phyloP scores from a whole-genome alignment of 2,113 vertebrate species.

The Diglossa brunneiventris region DNA sequence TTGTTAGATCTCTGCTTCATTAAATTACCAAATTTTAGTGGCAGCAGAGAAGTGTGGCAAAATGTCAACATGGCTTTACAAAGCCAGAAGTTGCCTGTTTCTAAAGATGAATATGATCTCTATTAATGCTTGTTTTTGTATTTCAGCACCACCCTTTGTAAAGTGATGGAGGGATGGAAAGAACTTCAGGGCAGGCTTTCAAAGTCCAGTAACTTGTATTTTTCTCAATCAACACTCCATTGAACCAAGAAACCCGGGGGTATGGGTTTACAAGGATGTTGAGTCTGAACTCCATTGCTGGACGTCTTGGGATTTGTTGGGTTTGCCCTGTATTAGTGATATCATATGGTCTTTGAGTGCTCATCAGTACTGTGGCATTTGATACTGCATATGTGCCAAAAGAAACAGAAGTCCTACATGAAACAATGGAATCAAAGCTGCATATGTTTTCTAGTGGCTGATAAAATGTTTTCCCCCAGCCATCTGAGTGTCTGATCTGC shows the following conservation, averaged over 20 bases:
- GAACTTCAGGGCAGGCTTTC: background rate
- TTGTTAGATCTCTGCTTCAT: constrained; percentile 67
- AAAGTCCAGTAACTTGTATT: constrained; percentile 39
- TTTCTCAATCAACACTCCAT: constrained; percentile 41
- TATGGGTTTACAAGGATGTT: background rate
- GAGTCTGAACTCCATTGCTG: background rate
- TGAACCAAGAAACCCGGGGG: background rate
- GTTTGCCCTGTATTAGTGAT: background rate
- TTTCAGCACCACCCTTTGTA: constrained; percentile 36
- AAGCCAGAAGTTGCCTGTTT: constrained; percentile 59
- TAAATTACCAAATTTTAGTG: constrained; percentile 71
- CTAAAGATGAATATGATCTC: constrained; percentile 63
- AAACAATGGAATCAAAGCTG: constrained; percentile 44
- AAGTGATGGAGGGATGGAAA: background rate
- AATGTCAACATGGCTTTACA: constrained; percentile 65
- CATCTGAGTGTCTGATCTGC: constrained; percentile 48
- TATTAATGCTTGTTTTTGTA: constrained; percentile 47
- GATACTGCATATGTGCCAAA: constrained; percentile 10
- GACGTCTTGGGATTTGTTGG: background rate
- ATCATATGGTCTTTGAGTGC: background rate
- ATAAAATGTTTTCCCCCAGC: background rate
- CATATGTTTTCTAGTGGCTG: constrained; percentile 41
- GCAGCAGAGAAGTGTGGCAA: constrained; percentile 49
- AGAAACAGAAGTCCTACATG: constrained; percentile 13
- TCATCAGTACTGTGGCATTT: constrained; percentile 5